Evolutionary conservation across 2,888 invertebrate species (phyloP).

Genomic region (Ryuthela nishihirai): DNA sequence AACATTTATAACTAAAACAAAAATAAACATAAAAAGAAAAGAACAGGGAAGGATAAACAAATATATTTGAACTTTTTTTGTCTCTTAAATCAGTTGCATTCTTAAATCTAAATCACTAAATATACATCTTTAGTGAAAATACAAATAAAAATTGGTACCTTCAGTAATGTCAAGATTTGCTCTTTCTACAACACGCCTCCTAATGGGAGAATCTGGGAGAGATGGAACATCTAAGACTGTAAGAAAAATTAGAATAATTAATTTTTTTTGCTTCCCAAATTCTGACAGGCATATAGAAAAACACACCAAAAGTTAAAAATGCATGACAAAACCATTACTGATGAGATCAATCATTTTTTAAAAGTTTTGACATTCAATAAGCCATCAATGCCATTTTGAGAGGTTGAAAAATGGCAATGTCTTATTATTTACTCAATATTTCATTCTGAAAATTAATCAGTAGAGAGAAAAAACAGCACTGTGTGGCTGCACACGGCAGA

Average conservation of each 20-base stretch:
- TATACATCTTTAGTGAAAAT: too few species aligned
- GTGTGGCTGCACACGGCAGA: too few species aligned
- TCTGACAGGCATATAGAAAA: too few species aligned
- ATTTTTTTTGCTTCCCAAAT: too few species aligned
- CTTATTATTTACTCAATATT: slow-evolving; percentile 40
- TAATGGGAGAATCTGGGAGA: slow-evolving; percentile 50
- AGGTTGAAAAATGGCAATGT: slow-evolving; percentile 36
- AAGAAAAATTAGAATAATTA: slow-evolving; percentile 1
- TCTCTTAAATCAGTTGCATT: too few species aligned
- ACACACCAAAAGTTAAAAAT: background rate
- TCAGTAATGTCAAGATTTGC: slow-evolving; percentile 59
- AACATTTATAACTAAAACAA: too few species aligned
- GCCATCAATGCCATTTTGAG: slow-evolving; percentile 38
- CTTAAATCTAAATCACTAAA: too few species aligned
- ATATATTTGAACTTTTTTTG: too few species aligned
- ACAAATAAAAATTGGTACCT: slow-evolving; percentile 52
- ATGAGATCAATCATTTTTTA: background rate
- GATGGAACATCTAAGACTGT: slow-evolving; percentile 32
- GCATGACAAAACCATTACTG: background rate
- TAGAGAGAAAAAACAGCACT: too few species aligned
- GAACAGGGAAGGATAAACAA: too few species aligned
- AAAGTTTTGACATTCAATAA: slow-evolving; percentile 35
- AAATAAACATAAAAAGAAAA: too few species aligned
- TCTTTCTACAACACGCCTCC: slow-evolving; percentile 58
- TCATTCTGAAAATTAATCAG: slow-evolving; percentile 38